These are phyloP conservation scores for Pocillopora damicornis DNA, from an alignment of 64 coral and sea anemone genomes.

Conservation along the genomic window DNA sequence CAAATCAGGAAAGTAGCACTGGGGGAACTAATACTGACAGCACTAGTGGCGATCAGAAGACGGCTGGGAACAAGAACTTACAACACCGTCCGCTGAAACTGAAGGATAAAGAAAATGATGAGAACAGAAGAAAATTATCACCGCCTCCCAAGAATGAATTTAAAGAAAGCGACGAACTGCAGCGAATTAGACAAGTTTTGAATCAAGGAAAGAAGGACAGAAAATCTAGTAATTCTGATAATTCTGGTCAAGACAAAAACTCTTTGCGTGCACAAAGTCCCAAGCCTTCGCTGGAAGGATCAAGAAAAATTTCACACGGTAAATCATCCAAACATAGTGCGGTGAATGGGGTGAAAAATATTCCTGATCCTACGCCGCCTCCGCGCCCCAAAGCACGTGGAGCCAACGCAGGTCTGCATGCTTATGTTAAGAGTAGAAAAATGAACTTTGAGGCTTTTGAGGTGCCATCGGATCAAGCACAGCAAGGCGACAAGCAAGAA, in stretches of 20 bases:
- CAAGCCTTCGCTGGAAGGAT: neutral
- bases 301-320: constrained; percentile 2
- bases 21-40: neutral
- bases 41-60: neutral
- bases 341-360: neutral
- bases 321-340: constrained; percentile 21
- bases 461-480: neutral
- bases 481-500: constrained; percentile 1
- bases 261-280: too few species aligned
- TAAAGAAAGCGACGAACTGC: constrained; percentile 59
- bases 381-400: neutral
- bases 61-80: constrained; percentile 28
- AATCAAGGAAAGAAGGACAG: constrained; percentile 50
- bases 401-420: constrained; percentile 37
- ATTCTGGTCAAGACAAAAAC: neutral
- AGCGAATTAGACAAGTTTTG: constrained; percentile 47
- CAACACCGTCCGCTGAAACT: constrained; percentile 61
- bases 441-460: constrained; percentile 68
- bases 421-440: constrained; percentile 44
- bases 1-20: neutral
- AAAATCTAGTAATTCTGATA: constrained; percentile 19
- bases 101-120: constrained; percentile 54
- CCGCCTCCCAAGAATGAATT: constrained; percentile 19
- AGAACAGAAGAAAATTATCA: constrained; percentile 1
- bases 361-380: neutral